Conservation (phyloP, 1,140 invertebrate genomes). For the Apis cerana region DNA sequence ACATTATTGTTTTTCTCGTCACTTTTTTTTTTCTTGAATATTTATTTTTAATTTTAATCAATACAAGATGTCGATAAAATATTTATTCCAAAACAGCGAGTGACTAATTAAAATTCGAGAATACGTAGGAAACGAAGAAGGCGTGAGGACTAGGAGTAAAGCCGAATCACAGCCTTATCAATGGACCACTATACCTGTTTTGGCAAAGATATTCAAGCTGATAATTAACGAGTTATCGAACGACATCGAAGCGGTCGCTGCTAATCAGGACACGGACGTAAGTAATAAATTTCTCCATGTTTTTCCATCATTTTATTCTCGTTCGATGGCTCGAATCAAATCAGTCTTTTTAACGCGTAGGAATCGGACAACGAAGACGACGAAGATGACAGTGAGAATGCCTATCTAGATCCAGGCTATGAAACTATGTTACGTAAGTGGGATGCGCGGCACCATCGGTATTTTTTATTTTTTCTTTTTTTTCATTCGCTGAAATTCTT, state of each 20-base stretch:
- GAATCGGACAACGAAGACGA: constrained; percentile 77
- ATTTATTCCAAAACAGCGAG: constrained; percentile 4
- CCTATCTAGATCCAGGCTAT: constrained; percentile 73
- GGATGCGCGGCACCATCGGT: neutral
- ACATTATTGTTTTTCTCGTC: neutral
- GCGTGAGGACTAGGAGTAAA: constrained; percentile 80
- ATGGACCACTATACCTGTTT: constrained; percentile 81
- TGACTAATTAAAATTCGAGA: constrained; percentile 45
- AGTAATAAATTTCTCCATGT: constrained; percentile 27
- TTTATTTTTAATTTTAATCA: neutral
- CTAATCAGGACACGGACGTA: constrained; percentile 67
- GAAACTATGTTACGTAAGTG: constrained; percentile 70
- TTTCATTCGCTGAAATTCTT: too few relatives aligned
- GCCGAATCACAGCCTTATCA: constrained; percentile 73
- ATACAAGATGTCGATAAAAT: constrained; percentile 1
- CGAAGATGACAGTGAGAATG: constrained; percentile 75
- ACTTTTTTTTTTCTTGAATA: neutral
- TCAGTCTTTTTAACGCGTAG: constrained; percentile 49
- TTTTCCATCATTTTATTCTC: neutral
- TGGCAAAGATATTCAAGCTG: constrained; percentile 83
- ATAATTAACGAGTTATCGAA: constrained; percentile 81
- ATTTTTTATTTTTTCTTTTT: neutral
- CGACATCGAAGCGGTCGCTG: constrained; percentile 76
- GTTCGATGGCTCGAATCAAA: neutral
- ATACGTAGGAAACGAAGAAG: constrained; percentile 70